Conservation (phyloP, 1,140 invertebrate genomes). For the Piezodorus guildinii region DNA sequence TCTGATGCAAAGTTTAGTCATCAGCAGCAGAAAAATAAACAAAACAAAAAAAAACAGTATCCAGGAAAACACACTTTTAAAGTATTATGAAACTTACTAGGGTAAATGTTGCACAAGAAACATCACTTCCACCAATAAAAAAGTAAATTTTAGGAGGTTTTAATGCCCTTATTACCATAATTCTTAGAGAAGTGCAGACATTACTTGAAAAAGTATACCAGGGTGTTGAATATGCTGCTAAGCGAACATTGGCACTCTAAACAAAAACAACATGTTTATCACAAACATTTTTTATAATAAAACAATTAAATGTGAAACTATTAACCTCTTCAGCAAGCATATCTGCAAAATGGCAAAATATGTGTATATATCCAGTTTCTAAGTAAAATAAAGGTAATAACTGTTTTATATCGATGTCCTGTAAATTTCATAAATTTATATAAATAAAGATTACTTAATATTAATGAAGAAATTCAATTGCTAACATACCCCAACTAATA, state of each 20-base stretch:
- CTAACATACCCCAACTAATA: background rate
- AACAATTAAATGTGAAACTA: too few species aligned
- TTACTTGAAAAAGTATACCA: background rate
- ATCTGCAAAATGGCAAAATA: background rate
- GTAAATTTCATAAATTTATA: background rate
- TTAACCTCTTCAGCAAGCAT: background rate
- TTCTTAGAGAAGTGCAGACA: background rate
- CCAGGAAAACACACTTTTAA: too few species aligned
- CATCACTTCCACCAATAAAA: slow-evolving; percentile 5
- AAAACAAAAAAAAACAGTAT: too few species aligned
- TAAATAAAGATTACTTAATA: too few species aligned
- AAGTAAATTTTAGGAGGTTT: background rate
- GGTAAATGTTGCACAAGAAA: background rate
- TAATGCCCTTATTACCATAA: background rate
- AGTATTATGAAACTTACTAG: background rate
- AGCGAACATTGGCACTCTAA: slow-evolving; percentile 3
- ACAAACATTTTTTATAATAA: too few species aligned
- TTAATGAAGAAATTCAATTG: background rate
- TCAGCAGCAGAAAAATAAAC: too few species aligned
- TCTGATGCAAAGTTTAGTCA: too few species aligned
- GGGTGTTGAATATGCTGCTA: background rate
- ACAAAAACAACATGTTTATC: background rate
- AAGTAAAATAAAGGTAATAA: background rate
- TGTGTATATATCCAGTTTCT: background rate
- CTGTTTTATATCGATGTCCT: background rate